Conservation (phyloP, 2,113 vertebrate species). For the Eolophus roseicapilla region DNA sequence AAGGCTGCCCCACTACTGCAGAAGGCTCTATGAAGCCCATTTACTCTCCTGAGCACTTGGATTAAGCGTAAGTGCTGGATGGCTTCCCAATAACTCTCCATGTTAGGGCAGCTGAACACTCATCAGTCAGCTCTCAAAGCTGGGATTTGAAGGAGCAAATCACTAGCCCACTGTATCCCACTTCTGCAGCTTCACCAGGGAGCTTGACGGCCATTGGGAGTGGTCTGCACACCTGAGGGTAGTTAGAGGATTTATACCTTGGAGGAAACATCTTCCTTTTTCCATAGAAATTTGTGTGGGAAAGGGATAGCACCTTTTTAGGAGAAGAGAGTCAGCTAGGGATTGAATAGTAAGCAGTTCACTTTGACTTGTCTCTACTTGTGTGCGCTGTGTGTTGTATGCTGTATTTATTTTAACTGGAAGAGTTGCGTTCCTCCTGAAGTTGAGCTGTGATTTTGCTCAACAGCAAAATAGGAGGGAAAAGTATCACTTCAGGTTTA, state of each 20-base stretch:
- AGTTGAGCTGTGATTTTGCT: conserved; percentile 35
- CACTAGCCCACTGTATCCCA: neutral
- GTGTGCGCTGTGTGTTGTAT: rapidly evolving
- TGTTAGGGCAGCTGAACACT: neutral
- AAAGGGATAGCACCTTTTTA: rapidly evolving
- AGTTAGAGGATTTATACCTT: neutral
- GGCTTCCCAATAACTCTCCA: rapidly evolving
- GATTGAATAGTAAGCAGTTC: neutral
- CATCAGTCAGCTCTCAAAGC: neutral
- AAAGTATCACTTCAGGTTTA: conserved; percentile 55
- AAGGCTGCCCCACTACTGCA: neutral
- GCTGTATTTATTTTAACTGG: neutral
- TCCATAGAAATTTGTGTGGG: neutral
- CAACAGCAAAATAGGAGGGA: neutral
- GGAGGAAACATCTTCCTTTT: neutral
- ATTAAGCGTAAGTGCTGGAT: neutral
- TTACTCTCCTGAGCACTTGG: neutral
- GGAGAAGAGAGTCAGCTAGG: neutral
- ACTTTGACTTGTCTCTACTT: neutral
- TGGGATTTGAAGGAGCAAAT: neutral
- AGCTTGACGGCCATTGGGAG: neutral
- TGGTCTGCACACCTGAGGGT: neutral
- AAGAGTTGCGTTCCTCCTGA: neutral
- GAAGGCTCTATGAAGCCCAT: neutral
- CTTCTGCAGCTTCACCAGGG: neutral